phyloP scores from a whole-genome alignment of 2,113 vertebrate species.

The Oncorhynchus kisutch region DNA sequence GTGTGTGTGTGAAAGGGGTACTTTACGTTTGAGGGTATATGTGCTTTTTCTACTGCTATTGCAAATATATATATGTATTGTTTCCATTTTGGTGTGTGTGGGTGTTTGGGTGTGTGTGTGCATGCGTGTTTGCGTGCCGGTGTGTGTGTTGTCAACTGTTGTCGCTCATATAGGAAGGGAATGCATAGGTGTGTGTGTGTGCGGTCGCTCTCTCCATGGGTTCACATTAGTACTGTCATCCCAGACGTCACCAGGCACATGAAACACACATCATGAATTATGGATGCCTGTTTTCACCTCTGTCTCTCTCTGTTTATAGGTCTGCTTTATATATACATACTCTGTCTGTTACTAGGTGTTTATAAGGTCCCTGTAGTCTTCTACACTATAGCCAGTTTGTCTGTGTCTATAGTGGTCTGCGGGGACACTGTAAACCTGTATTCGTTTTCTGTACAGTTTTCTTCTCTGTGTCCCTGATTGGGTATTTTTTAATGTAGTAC shows the following conservation, averaged over 20 bases:
- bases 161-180: no score
- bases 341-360: background rate
- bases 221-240: conserved; percentile 79
- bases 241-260: conserved; percentile 78
- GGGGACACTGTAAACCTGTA: background rate
- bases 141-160: background rate
- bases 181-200: conserved; percentile 36
- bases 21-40: conserved; percentile 17
- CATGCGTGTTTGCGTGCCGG: background rate
- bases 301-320: background rate
- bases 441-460: background rate
- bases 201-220: conserved; percentile 60
- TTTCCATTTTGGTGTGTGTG: conserved; percentile 10
- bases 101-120: conserved; percentile 18
- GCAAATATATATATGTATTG: background rate
- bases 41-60: conserved; percentile 37
- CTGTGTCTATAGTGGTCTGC: background rate
- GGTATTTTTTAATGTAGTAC: no score
- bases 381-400: background rate
- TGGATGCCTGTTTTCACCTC: conserved; percentile 63
- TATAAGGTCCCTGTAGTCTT: background rate
- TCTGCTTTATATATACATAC: background rate
- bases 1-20: background rate
- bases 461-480: no score
- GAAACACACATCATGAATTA: conserved; percentile 79